Conservation (phyloP, 2,888 invertebrate genomes). For the Alsophila aescularia region DNA sequence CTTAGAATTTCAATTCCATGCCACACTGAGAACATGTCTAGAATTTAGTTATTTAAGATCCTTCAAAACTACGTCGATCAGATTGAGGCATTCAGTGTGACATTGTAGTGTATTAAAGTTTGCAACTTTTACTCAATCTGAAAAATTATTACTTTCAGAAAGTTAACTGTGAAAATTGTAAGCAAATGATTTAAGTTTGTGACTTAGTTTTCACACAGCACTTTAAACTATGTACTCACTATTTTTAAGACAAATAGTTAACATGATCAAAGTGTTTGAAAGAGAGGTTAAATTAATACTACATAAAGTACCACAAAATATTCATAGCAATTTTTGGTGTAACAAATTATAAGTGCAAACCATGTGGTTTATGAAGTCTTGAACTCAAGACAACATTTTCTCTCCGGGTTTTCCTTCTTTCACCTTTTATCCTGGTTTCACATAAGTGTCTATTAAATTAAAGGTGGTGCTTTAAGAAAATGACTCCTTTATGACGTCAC, state of each 20-base stretch:
- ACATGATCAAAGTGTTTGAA: too few species aligned
- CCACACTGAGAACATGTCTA: constrained; percentile 19
- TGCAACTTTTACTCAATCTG: too few species aligned
- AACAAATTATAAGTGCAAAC: constrained; percentile 5
- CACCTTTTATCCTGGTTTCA: constrained; percentile 46
- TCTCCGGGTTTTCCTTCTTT: constrained; percentile 33
- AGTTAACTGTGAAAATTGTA: too few species aligned
- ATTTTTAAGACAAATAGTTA: too few species aligned
- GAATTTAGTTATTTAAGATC: constrained; percentile 33
- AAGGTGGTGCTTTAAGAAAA: constrained; percentile 59
- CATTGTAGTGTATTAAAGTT: too few species aligned
- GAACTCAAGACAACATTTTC: constrained; percentile 31
- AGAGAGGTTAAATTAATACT: too few species aligned
- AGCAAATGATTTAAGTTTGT: too few species aligned
- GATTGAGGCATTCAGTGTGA: neutral
- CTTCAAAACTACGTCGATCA: neutral
- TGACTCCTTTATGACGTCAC: constrained; percentile 56
- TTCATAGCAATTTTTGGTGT: neutral
- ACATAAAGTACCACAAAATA: too few species aligned
- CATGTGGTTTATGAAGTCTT: constrained; percentile 10
- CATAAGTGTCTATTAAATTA: constrained; percentile 61
- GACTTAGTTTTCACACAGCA: too few species aligned
- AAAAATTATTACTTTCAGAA: too few species aligned
- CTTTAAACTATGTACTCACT: too few species aligned
- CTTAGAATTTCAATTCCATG: constrained; percentile 33